phyloP scores from a whole-genome alignment of 2,797 vertebrate genomes.

The Labeo calbasu region DNA sequence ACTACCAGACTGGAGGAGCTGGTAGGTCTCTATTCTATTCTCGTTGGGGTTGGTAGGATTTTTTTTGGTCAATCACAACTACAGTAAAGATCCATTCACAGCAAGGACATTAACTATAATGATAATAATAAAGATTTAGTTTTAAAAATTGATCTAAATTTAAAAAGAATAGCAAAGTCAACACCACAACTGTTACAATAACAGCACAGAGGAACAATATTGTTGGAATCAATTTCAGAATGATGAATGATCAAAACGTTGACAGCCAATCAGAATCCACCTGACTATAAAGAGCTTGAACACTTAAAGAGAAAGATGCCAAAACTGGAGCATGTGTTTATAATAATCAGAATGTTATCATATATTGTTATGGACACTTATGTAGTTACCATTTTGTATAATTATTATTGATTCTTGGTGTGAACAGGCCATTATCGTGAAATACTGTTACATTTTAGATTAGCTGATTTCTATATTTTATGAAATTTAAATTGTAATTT shows the following conservation, averaged over 20 bases:
- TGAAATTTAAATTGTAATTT: too few species aligned
- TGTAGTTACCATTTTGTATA: neutral
- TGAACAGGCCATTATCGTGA: neutral
- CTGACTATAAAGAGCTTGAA: neutral
- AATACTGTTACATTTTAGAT: neutral
- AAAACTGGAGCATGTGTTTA: neutral
- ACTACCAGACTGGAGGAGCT: conserved; percentile 92
- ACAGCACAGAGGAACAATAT: neutral
- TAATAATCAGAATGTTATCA: neutral
- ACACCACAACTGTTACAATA: neutral
- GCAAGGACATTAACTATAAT: neutral
- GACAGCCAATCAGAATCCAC: neutral
- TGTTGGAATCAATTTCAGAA: neutral
- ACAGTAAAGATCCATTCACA: neutral
- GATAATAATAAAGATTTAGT: neutral
- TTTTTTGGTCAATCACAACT: neutral
- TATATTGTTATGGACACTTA: neutral
- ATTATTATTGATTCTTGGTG: neutral
- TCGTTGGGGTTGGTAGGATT: neutral
- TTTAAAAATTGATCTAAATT: neutral
- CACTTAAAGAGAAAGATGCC: neutral
- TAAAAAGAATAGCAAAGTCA: neutral
- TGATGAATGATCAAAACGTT: neutral
- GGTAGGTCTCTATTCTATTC: conserved; percentile 76
- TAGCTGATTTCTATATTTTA: neutral